Evolutionary conservation across 2,888 invertebrate species (phyloP), one percentile per base, ranked within the genome.

Genomic region (Clanis bilineata): DNA sequence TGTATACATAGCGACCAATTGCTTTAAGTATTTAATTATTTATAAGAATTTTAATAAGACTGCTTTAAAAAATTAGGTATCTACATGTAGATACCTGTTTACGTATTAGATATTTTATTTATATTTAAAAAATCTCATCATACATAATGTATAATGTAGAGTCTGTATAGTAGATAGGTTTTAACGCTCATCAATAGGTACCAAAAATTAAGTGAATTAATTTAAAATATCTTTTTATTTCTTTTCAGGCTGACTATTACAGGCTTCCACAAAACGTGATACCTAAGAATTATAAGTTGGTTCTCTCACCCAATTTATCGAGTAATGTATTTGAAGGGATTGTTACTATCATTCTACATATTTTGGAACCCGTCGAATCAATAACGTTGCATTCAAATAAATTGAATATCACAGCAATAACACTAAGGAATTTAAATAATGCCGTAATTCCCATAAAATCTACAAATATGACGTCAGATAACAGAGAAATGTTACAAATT

Each of bases 251-350:
- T 23, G 60, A 64, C 12, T 70, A 73, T 59, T 84, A 84, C 63
- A 77, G 87, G 59, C 80, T 97, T 10, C 95, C 96, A 1, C 83
- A 81, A 38, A 77, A 92, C 43, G 83, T 95, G 0, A 76, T 86
- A 32, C 97, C 97, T 0, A 72, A 80, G 18, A 92, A 94, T 63
- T 97, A 97, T 77, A 94, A 95, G 69, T 84, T 97, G 3, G 90
- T 87, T 56, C 82, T 97, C 36, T 86, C 93, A 74, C 97, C 97
- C 0, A 85, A 96, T 71, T 85, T 96, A 64, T 82, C 80, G 4
- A 84, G 79, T 39, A 93, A 93, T 81, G 92, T 64, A 77, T 92
- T 72, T 93, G 93, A 62, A 47, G 97, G 96, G 12, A 86, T 82
- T 57, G 93, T 94, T 0, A 74, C 67, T 0, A 94, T 95, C 44